Evolutionary conservation across 35 echinoderm and acorn worm genomes (phyloP), one percentile per base, ranked within the genome.

Genomic region (Patiria miniata): DNA sequence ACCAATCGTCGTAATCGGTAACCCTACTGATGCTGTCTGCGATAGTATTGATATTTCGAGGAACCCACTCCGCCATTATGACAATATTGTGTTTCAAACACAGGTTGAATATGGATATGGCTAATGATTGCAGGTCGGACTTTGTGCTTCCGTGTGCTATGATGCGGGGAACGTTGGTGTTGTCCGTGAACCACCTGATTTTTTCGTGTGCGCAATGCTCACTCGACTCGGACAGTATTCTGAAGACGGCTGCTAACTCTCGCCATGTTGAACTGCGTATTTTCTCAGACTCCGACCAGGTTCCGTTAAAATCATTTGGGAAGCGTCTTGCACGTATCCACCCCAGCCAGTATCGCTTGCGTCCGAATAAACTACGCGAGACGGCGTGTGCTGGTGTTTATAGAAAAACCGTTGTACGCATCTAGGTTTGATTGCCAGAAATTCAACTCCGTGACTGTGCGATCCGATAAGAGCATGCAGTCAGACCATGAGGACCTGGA

Each of bases 21-120:
- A 68, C 58, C 77, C 54, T 83, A 36, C 87, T 90, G 12, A 90
- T 83, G 18, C 22, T 77, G 21, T 83, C 87, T 10, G 87, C 79
- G 18, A 82, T 42, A 21, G 2, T 77, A 51, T 83, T 88, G 19
- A 21, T 16, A 30, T 30, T 83, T 28, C 60, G 22, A 29, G 79
- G 54, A 0, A 90, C 26, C 87, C 79, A 69, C 36, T 82, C 61
- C 7, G 79, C 55, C 10, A 53, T 1, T 3, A 90, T 30, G 8
- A 83, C 52, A 10, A 83, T 53, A 83, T 90, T 69, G 51, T 83
- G 47, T 7, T 39, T 33, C 2, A 55, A 40, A 28, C 79, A 90
- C 12, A 90, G 36, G 22, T 33, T 17, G 28, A 7, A 87, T 23
- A 87, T 89, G 9, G 28, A 39, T 39, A 89, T 38, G 38, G 87